Percentiles rank a stretch among this genome's conserved stretches.
Conservation (phyloP, 2,888 invertebrate species). For the Phrixothrix hirtus region DNA sequence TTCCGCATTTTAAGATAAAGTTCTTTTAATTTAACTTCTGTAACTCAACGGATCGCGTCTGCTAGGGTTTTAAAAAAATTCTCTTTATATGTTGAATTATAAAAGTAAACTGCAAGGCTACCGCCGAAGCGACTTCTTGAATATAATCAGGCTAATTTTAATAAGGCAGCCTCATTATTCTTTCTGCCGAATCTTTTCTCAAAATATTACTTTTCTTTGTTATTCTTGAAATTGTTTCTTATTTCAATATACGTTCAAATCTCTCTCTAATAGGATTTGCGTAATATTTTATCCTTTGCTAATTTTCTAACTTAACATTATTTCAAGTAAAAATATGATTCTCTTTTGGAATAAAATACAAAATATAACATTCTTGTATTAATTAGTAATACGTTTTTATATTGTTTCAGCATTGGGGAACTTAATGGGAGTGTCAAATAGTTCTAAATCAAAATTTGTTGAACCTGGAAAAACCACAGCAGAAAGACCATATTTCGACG, state of each 20-base stretch:
- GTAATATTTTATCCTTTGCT: no score
- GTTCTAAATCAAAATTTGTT: conserved; percentile 34
- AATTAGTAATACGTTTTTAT: no score
- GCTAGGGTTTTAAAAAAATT: conserved; percentile 16
- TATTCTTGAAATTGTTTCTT: conserved; percentile 9
- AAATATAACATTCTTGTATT: conserved; percentile 1
- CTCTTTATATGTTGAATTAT: conserved; percentile 22
- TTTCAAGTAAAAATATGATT: not conserved
- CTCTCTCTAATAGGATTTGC: no score
- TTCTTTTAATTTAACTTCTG: conserved; percentile 39
- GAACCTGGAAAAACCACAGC: conserved; percentile 48
- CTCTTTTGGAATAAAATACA: not conserved
- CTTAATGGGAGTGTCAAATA: conserved; percentile 31
- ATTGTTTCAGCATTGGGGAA: conserved; percentile 34
- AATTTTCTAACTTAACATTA: no score
- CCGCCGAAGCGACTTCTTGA: conserved; percentile 17
- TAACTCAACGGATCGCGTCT: conserved; percentile 26
- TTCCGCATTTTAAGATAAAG: conserved; percentile 36
- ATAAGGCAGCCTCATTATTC: conserved; percentile 19
- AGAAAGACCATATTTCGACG: conserved; percentile 82
- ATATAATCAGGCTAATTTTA: conserved; percentile 24
- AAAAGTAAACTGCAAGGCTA: conserved; percentile 23
- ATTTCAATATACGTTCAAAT: not conserved
- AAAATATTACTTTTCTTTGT: no score
- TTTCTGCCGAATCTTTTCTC: conserved; percentile 10